Percentiles rank a stretch among this genome's conserved stretches.
These are phyloP conservation scores for Drosophila rhopaloa DNA, from an alignment of 1,140 invertebrate genomes.

Conservation along the genomic window DNA sequence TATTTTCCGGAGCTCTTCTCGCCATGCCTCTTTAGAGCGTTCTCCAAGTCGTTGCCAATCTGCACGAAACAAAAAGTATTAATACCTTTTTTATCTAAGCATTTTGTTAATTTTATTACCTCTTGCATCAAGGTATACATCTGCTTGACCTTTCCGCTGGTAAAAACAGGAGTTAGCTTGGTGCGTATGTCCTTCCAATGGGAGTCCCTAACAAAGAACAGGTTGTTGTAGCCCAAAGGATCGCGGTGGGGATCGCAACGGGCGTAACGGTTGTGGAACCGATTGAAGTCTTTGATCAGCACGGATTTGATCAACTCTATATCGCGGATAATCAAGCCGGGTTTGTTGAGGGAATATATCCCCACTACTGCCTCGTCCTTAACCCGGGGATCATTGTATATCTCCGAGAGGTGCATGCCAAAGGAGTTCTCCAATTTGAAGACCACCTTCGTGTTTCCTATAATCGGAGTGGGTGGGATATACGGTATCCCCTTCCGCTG, in stretches of 20 bases:
- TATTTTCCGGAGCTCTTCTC: constrained; percentile 8
- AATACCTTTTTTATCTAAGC: background rate
- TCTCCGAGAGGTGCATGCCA: constrained; percentile 58
- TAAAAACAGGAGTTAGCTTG: constrained; percentile 86
- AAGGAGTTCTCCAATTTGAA: constrained; percentile 59
- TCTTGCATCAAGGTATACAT: constrained; percentile 86
- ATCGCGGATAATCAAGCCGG: constrained; percentile 85
- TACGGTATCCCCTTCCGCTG: constrained; percentile 72
- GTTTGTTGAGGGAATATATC: constrained; percentile 84
- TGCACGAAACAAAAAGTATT: constrained; percentile 6
- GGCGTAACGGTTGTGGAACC: constrained; percentile 67
- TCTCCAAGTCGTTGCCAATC: constrained; percentile 65
- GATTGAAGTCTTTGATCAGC: constrained; percentile 85
- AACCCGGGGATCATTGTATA: constrained; percentile 64
- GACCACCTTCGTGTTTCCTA: constrained; percentile 65
- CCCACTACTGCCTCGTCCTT: constrained; percentile 81
- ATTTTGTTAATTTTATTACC: constrained; percentile 17
- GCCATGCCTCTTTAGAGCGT: constrained; percentile 18
- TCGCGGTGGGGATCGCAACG: constrained; percentile 67
- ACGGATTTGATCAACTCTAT: constrained; percentile 85
- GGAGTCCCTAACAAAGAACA: constrained; percentile 72
- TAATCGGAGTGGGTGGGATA: constrained; percentile 58
- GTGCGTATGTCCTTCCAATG: constrained; percentile 86
- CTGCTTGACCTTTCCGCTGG: constrained; percentile 86
- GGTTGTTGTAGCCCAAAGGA: constrained; percentile 67